Conservation (phyloP, 2,797 vertebrate genomes). For the Pangasius krempfi region DNA sequence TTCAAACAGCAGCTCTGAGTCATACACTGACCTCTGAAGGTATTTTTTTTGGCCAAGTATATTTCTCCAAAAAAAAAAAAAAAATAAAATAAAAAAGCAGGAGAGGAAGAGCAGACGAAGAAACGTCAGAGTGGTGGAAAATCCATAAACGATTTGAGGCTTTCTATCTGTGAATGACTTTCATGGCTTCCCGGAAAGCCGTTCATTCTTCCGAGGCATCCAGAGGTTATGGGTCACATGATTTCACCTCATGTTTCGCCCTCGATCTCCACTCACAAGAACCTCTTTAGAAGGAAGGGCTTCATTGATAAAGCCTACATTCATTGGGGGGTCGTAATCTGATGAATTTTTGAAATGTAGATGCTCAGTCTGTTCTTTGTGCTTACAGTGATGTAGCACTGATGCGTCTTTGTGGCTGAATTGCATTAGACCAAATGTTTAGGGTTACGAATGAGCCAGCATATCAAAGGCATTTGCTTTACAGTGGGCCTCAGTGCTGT, state of each 20-base stretch:
- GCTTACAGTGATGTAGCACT: conserved; percentile 40
- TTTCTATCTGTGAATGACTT: conserved; percentile 28
- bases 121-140: conserved; percentile 25
- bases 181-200: conserved; percentile 38
- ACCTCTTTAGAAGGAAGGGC: conserved; percentile 47
- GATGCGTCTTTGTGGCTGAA: conserved; percentile 51
- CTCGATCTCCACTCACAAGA: conserved; percentile 43
- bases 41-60: conserved; percentile 28
- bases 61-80: conserved; percentile 4
- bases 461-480: conserved; percentile 34
- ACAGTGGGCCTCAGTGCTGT: conserved; percentile 27
- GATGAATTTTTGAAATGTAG: conserved; percentile 52
- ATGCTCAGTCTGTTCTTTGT: conserved; percentile 44
- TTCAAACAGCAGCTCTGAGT: conserved; percentile 52
- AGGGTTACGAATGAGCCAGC: conserved; percentile 32
- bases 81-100: conserved; percentile 19
- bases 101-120: conserved; percentile 18
- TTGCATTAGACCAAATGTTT: conserved; percentile 51
- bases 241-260: conserved; percentile 54
- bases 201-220: conserved; percentile 38
- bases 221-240: conserved; percentile 50
- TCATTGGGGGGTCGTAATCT: conserved; percentile 43
- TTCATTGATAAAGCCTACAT: conserved; percentile 58
- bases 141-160: conserved; percentile 30
- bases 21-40: conserved; percentile 38